These are phyloP conservation scores for Melitaea cinxia DNA, from an alignment of 1,140 invertebrate genomes.

Conservation along the genomic window DNA sequence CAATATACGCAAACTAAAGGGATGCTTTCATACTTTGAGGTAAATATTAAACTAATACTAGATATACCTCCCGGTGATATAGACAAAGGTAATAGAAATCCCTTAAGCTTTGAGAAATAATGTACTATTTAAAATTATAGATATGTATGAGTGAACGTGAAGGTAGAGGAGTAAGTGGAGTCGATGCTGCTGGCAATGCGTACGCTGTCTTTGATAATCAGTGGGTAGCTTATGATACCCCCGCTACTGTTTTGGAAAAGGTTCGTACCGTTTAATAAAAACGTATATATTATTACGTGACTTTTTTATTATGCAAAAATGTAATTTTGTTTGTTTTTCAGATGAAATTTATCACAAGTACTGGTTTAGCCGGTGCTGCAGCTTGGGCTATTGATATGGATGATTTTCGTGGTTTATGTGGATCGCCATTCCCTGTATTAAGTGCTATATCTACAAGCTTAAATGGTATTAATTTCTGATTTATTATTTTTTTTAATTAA, in stretches of 20 bases:
- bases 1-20: conserved; percentile 86
- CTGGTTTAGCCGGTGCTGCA: conserved; percentile 85
- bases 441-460: conserved; percentile 83
- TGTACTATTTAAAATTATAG: conserved; percentile 61
- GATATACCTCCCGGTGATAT: not conserved
- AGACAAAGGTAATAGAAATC: not conserved
- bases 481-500: no score
- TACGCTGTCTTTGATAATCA: conserved; percentile 89
- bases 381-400: conserved; percentile 87
- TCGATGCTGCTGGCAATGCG: conserved; percentile 87
- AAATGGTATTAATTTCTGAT: conserved; percentile 69
- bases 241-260: conserved; percentile 86
- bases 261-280: conserved; percentile 61
- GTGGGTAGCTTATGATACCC: conserved; percentile 93
- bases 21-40: conserved; percentile 85
- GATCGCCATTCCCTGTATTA: conserved; percentile 85
- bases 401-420: conserved; percentile 86
- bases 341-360: conserved; percentile 85
- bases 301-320: not conserved
- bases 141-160: conserved; percentile 86
- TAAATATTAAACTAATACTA: conserved; percentile 43
- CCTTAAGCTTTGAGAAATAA: not conserved
- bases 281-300: no score
- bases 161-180: conserved; percentile 83
- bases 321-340: conserved; percentile 49